Percentiles rank a stretch among this genome's conserved stretches.
These are phyloP conservation scores for Gephyroberyx darwinii DNA, from an alignment of 2,797 vertebrate genomes.

Conservation along the genomic window DNA sequence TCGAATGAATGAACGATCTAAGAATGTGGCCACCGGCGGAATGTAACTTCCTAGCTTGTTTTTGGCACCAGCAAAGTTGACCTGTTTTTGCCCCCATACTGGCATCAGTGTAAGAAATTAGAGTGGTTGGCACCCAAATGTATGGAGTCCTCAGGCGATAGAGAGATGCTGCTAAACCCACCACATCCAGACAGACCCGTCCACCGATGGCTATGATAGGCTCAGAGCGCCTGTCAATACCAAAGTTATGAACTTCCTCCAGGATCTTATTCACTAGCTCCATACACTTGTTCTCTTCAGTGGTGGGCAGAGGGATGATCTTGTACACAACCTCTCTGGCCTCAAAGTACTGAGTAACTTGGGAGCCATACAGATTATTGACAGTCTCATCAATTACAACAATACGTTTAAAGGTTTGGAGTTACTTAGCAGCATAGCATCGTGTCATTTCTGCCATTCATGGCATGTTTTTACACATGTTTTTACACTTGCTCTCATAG, in stretches of 20 bases:
- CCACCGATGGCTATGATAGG: slow-evolving; percentile 84
- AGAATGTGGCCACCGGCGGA: slow-evolving; percentile 76
- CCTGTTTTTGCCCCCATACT: slow-evolving; percentile 83
- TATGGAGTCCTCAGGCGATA: slow-evolving; percentile 83
- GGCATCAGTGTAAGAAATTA: slow-evolving; percentile 82
- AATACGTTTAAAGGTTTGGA: slow-evolving; percentile 74
- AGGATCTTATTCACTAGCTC: slow-evolving; percentile 79
- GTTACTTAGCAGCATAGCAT: slow-evolving; percentile 64
- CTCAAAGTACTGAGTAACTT: slow-evolving; percentile 77
- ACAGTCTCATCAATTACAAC: slow-evolving; percentile 82
- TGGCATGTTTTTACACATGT: slow-evolving; percentile 72
- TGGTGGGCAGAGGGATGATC: slow-evolving; percentile 81
- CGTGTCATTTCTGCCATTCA: slow-evolving; percentile 77
- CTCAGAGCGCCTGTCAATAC: slow-evolving; percentile 78
- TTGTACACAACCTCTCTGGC: slow-evolving; percentile 70
- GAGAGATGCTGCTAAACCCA: slow-evolving; percentile 80
- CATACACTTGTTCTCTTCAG: slow-evolving; percentile 83
- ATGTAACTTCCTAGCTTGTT: slow-evolving; percentile 84
- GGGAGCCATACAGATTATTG: slow-evolving; percentile 77
- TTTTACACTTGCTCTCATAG: slow-evolving; percentile 70
- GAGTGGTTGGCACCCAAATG: slow-evolving; percentile 83
- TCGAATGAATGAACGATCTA: slow-evolving; percentile 81
- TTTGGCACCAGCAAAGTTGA: slow-evolving; percentile 85
- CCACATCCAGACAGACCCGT: slow-evolving; percentile 84
- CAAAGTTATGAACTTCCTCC: slow-evolving; percentile 81